Evolutionary conservation across 2,113 vertebrate genomes (phyloP).

Genomic region (Myotis davidii): DNA sequence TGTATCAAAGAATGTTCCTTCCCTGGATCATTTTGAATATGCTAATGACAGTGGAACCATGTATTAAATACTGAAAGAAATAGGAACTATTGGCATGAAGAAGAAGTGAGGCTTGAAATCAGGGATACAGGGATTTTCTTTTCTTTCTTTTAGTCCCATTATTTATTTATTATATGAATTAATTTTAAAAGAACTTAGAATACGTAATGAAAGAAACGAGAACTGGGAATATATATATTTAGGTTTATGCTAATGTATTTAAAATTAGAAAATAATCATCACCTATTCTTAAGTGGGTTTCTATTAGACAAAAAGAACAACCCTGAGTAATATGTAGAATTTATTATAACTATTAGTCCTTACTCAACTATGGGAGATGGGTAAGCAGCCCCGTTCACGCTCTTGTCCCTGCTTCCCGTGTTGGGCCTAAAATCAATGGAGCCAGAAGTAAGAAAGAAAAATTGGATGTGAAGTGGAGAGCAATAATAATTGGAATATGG

Average conservation of each 20-base stretch:
- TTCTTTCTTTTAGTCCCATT: not conserved
- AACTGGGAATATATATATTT: not conserved
- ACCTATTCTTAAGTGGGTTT: not conserved
- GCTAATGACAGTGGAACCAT: not conserved
- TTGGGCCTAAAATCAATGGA: not conserved
- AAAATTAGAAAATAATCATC: not conserved
- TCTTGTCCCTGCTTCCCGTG: not conserved
- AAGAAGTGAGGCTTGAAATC: not conserved
- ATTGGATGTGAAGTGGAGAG: not conserved
- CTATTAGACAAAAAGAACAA: not conserved
- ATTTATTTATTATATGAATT: not conserved
- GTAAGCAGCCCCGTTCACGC: not conserved
- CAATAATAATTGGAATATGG: not conserved
- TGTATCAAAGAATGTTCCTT: constrained; percentile 29
- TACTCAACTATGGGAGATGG: accelerated
- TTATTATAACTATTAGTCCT: not conserved
- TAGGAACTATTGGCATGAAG: not conserved
- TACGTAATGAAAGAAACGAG: not conserved
- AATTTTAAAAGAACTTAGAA: not conserved
- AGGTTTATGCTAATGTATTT: not conserved
- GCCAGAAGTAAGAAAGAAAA: not conserved
- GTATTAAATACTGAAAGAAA: not conserved
- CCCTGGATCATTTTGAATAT: constrained; percentile 21
- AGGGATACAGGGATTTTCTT: not conserved
- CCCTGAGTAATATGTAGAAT: not conserved